Conservation (phyloP, 2,888 invertebrate genomes). For the Prenolepis imparis region DNA sequence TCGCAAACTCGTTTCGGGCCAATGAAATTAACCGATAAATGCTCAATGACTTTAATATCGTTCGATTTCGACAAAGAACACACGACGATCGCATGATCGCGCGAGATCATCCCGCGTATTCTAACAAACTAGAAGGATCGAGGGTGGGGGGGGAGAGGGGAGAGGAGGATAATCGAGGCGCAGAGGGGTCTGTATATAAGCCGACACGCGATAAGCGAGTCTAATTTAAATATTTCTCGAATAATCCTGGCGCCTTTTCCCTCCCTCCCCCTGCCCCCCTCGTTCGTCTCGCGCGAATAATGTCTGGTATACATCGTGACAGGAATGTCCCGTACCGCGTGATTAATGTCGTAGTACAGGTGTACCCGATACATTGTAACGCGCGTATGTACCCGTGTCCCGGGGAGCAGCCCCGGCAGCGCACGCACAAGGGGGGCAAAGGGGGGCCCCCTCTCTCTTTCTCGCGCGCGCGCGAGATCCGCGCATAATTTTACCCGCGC, state of each 20-base stretch:
- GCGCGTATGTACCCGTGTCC: slow-evolving; percentile 58
- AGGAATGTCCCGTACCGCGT: slow-evolving; percentile 61
- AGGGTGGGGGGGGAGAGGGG: too few relatives aligned
- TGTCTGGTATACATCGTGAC: slow-evolving; percentile 60
- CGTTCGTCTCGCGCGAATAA: slow-evolving; percentile 52
- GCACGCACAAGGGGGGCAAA: slow-evolving; percentile 64
- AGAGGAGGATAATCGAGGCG: slow-evolving; percentile 1
- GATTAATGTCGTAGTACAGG: slow-evolving; percentile 74
- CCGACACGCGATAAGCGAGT: slow-evolving; percentile 58
- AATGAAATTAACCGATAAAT: slow-evolving; percentile 36
- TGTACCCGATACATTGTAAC: slow-evolving; percentile 65
- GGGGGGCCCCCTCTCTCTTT: slow-evolving; percentile 9
- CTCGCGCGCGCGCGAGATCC: too few relatives aligned
- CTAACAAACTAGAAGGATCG: background rate
- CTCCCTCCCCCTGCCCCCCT: background rate
- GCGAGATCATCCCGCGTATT: slow-evolving; percentile 20
- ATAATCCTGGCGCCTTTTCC: slow-evolving; percentile 44
- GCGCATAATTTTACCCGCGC: slow-evolving; percentile 73
- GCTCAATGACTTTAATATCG: slow-evolving; percentile 31
- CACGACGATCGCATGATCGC: slow-evolving; percentile 35
- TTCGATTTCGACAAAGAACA: slow-evolving; percentile 12
- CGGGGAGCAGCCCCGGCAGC: slow-evolving; percentile 38
- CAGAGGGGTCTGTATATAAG: slow-evolving; percentile 45
- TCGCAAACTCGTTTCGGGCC: slow-evolving; percentile 26
- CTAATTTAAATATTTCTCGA: slow-evolving; percentile 57